Base-by-base conservation (phyloP, 2,888 invertebrate genomes). In the Calameuta filiformis region DNA sequence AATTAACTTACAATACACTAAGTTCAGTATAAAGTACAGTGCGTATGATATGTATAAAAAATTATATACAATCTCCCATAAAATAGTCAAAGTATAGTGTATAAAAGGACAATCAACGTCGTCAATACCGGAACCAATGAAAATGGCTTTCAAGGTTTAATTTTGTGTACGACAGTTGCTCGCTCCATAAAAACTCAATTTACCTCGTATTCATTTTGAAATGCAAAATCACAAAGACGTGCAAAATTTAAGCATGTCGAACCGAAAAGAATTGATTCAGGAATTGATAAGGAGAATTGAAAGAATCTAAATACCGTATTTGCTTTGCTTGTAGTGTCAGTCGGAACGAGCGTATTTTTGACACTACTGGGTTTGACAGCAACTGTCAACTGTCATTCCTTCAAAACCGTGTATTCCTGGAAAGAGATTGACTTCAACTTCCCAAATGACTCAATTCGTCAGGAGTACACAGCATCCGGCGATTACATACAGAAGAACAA, bases 401-500 rank as follows among this genome's bases (percentile, higher is more conserved):
- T 89, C 75, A 80, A 87, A 56, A 87, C 86, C 4, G 79, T 87
- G 76, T 88, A 87, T 78, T 81, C 88, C 4, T 91, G 91, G 91
- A 87, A 86, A 69, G 83, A 85, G 78, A 79, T 90, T 35, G 89
- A 90, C 76, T 91, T 85, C 82, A 83, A 89, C 83, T 88, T 90
- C 79, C 89, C 89, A 31, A 89, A 89, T 80, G 87, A 87, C 23
- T 82, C 83, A 15, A 76, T 88, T 75, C 85, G 85, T 75, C 79
- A 85, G 37, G 80, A 84, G 11, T 86, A 86, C 40, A 92, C 95
- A 69, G 92, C 93, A 40, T 92, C 91, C 75, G 93, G 93, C 81
- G 92, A 92, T 80, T 96, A 95, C 86, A 93, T 95, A 68, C 95
- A 94, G 12, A 94, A 94, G 87, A 95, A 95, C 89, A 95, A 95